Evolutionary conservation across 2,888 invertebrate genomes (phyloP), one percentile per base, ranked within the genome.

Genomic region (Smittia sp.): DNA sequence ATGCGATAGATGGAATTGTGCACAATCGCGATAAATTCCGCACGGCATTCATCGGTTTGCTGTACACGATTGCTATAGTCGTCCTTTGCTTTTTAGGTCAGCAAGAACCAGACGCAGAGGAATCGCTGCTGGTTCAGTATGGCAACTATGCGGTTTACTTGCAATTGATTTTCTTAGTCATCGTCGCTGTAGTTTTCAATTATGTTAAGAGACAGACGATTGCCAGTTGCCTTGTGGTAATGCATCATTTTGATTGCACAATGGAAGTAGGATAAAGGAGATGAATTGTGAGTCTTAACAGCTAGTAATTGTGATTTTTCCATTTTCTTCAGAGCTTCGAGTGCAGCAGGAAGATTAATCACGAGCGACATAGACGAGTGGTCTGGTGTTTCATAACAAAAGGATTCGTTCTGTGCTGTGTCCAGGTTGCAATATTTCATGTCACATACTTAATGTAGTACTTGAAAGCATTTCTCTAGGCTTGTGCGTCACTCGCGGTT

Each of bases 211-310:
- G 63, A 63, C 22, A 63, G 63, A 25, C 22, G 27, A 63, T 63
- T 63, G 63, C 24, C 63, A 66, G 6, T 25, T 66, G 38, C 66
- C 6, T 66, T 15, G 7, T 25, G 32, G 66, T 32, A 66, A 66
- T 32, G 20, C 66, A 32, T 66, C 66, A 66, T 13, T 66, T 66
- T 66, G 66, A 66, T 66, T 38, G 38, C 46, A 46, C 11, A 46
- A 11, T 46, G 9, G 32, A 32, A 32, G 32, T 32, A 32, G 32
- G 32, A 32, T 9, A 32, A 9, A 9, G 4, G 32, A 32, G 32
- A 32, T 32, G 32, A 32, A 32, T 32, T 32, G 32, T 32, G 32
- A 32, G 32, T 32, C 32, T 32, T 6, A 3, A 32, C 32, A 32
- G 32, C 4, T 6, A 6, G 32, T 32, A 32, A 32, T 32, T 32